Percentiles rank a stretch among this genome's conserved stretches.
Evolutionary conservation across 2,888 invertebrate genomes (phyloP).

Genomic region (Melangyna quadrimaculata): DNA sequence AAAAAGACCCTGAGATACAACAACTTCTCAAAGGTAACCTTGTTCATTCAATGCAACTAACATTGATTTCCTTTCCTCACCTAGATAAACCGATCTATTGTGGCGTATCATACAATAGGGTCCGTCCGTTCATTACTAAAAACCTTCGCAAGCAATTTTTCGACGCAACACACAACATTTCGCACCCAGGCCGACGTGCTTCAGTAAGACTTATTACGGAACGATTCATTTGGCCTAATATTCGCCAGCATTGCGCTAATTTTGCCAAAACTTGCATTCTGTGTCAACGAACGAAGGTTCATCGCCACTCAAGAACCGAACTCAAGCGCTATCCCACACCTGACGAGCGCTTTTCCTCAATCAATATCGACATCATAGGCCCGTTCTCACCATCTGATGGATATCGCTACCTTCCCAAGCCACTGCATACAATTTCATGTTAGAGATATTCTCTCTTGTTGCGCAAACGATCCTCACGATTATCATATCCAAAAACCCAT

Average conservation of each 20-base stretch:
- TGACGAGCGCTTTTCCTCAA: constrained; percentile 3
- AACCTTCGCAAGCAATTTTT: constrained; percentile 25
- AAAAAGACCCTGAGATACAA: constrained; percentile 11
- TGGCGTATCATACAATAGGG: constrained; percentile 16
- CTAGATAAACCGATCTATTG: constrained; percentile 3
- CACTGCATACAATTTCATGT: too few relatives aligned
- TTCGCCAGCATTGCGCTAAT: constrained; percentile 10
- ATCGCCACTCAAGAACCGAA: neutral
- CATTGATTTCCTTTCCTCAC: neutral
- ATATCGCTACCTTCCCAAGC: constrained; percentile 25
- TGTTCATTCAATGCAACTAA: neutral
- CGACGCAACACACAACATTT: neutral
- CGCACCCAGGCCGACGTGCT: too few relatives aligned
- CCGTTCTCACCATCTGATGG: constrained; percentile 8
- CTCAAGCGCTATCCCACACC: neutral
- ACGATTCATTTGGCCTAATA: constrained; percentile 1
- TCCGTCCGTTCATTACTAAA: constrained; percentile 28
- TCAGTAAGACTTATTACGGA: constrained; percentile 16
- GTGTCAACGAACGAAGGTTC: constrained; percentile 11
- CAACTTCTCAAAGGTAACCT: neutral
- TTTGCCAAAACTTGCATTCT: constrained; percentile 29
- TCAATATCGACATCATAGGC: constrained; percentile 22
- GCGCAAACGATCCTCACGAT: too few relatives aligned
- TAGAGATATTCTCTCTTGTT: too few relatives aligned
- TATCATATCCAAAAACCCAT: too few relatives aligned